These are phyloP conservation scores for Agonopterix heracliana DNA, from an alignment of 2,888 invertebrate genomes.

Conservation along the genomic window DNA sequence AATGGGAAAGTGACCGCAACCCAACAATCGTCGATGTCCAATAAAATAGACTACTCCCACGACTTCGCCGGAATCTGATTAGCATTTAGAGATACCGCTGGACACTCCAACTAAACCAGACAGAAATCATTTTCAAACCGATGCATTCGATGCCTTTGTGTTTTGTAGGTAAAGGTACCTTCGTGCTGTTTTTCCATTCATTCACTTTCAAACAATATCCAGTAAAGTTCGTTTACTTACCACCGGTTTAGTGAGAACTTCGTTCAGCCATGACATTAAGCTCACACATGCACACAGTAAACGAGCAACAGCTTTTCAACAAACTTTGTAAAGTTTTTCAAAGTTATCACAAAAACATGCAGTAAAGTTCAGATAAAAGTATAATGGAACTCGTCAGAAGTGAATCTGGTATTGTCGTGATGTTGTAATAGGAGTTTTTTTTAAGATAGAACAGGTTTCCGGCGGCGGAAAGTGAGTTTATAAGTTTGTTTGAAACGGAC, in stretches of 20 bases:
- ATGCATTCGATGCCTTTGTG: constrained; percentile 10
- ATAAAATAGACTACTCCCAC: constrained; percentile 7
- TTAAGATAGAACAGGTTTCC: constrained; percentile 50
- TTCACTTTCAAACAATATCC: constrained; percentile 33
- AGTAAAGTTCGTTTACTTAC: constrained; percentile 55
- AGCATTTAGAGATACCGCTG: background rate
- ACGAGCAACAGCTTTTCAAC: constrained; percentile 40
- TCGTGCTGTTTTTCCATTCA: background rate
- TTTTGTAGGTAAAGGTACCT: too few relatives aligned
- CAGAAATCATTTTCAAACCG: background rate
- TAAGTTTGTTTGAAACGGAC: constrained; percentile 48
- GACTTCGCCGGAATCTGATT: background rate
- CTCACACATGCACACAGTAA: constrained; percentile 44
- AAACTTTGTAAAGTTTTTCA: constrained; percentile 56
- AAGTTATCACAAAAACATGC: constrained; percentile 36
- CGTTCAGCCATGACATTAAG: constrained; percentile 57
- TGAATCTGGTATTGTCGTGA: constrained; percentile 31
- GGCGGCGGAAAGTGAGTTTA: constrained; percentile 54
- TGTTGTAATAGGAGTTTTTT: constrained; percentile 40
- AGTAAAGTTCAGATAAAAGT: constrained; percentile 29
- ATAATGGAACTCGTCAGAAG: constrained; percentile 27
- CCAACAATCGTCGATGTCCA: background rate
- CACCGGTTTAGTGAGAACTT: constrained; percentile 67
- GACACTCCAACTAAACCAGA: background rate
- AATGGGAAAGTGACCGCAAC: constrained; percentile 19